Percentiles rank a stretch among this genome's conserved stretches.
Conservation (phyloP, 1,140 invertebrate species). For the Drosophila sulfurigaster region DNA sequence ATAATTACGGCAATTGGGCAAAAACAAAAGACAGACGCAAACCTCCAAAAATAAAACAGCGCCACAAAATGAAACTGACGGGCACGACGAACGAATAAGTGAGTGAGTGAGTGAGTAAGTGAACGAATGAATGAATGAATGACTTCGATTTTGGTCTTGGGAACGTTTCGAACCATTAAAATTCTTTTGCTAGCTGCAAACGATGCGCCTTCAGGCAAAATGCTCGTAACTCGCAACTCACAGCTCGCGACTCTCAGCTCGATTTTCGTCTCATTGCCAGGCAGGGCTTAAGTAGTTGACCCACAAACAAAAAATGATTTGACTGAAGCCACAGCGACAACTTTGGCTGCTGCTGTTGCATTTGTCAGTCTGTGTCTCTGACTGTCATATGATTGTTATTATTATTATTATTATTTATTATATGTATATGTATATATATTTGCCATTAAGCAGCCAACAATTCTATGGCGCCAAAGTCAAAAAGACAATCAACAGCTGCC, state of each 20-base stretch:
- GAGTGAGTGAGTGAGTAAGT: conserved; percentile 43
- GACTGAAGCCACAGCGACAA: conserved; percentile 28
- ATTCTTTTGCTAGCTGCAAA: conserved; percentile 46
- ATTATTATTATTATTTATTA: conserved; percentile 54
- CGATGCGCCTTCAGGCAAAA: conserved; percentile 45
- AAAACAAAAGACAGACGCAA: conserved; percentile 19
- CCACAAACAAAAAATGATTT: conserved; percentile 70
- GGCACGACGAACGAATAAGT: conserved; percentile 62
- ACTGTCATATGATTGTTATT: conserved; percentile 64
- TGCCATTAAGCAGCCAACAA: conserved; percentile 61
- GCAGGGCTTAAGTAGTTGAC: conserved; percentile 61
- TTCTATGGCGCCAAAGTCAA: conserved; percentile 81
- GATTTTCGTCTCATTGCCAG: conserved; percentile 30
- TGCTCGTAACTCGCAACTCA: neutral
- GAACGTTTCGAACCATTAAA: conserved; percentile 61
- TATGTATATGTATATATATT: conserved; percentile 43
- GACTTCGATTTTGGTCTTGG: conserved; percentile 63
- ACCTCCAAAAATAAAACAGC: conserved; percentile 32
- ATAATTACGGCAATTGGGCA: conserved; percentile 80
- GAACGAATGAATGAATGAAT: conserved; percentile 49
- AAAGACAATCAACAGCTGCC: conserved; percentile 81
- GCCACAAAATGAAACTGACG: conserved; percentile 69
- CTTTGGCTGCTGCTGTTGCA: conserved; percentile 38
- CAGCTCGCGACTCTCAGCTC: conserved; percentile 8
- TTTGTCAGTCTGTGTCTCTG: conserved; percentile 26